Evolutionary conservation across 2,113 vertebrate genomes (phyloP).

Genomic region (Agelaius tricolor): DNA sequence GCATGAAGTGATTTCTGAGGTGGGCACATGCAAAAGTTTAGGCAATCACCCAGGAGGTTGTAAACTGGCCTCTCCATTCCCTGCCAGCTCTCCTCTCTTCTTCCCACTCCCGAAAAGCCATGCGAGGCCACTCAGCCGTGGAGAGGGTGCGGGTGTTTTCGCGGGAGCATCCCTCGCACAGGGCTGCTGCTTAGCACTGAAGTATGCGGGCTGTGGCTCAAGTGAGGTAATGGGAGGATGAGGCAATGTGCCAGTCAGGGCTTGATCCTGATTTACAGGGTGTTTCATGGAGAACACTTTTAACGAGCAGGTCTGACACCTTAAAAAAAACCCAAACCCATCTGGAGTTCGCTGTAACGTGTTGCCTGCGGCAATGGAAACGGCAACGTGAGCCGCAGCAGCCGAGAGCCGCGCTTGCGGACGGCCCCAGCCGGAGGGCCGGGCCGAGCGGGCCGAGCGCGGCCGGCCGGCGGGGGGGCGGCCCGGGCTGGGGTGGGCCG

Average conservation of each 20-base stretch:
- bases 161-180: background rate
- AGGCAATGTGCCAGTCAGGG: background rate
- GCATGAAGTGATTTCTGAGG: background rate
- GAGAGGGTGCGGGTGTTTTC: rapidly evolving
- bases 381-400: background rate
- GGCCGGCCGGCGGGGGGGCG: background rate
- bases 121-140: background rate
- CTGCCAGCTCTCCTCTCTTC: background rate
- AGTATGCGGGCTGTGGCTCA: background rate
- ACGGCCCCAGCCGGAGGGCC: rapidly evolving
- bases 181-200: background rate
- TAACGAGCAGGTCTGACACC: background rate
- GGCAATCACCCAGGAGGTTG: background rate
- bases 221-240: background rate
- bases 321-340: background rate
- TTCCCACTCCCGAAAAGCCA: background rate
- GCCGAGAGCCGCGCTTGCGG: too few relatives aligned
- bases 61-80: background rate
- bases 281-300: background rate
- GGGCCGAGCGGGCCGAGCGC: background rate
- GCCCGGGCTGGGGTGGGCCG: background rate
- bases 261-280: background rate
- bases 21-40: background rate
- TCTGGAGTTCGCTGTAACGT: rapidly evolving
- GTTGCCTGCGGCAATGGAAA: background rate